Base-by-base conservation (phyloP, 30 jellyfish, hydroid and myxozoan species). In the Nemopilema nomurai region DNA sequence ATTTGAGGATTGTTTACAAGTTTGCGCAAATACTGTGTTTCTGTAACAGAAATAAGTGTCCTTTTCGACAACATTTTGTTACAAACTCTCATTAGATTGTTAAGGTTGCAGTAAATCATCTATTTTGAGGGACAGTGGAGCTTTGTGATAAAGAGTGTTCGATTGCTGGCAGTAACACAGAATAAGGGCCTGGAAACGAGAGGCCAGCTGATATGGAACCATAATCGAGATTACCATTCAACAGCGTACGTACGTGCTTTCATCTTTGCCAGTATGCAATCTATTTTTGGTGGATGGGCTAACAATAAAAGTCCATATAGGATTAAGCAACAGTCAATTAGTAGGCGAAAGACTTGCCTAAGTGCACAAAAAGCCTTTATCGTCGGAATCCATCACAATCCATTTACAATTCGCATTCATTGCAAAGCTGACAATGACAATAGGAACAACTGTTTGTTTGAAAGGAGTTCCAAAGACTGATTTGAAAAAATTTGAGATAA, bases 321-420 rank as follows among this genome's bases (percentile, higher is more conserved):
- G 90, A 81, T 81, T 81, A 81, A 26, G 90, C 19, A 81, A 81
- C 90, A 68, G 90, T 81, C 90, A 71, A 81, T 81, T 81, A 81
- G 74, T 53, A 81, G 83, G n/a, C 71, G 90, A 81, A 81, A 81
- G 90, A 67, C 83, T 81, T 69, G 76, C 87, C 76, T 62, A 66
- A 77, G 62, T 52, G 87, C 63, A 77, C 62, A 77, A 57, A 77
- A 22, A 76, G 13, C 78, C 51, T 73, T 73, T 73, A 73, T 73
- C 69, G 68, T 17, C 24, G 83, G 83, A 73, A 73, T 32, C 83
- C 51, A 30, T 73, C 49, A 73, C 83, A 73, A 73, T 73, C 83
- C 83, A 16, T 32, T 73, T 73, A 17, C 27, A 73, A 73, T 30
- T 73, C 83, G 69, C 68, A 73, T 73, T 49, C 69, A 41, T 69